Evolutionary conservation across 2,113 vertebrate species (phyloP).

Genomic region (Eurystomus gularis): DNA sequence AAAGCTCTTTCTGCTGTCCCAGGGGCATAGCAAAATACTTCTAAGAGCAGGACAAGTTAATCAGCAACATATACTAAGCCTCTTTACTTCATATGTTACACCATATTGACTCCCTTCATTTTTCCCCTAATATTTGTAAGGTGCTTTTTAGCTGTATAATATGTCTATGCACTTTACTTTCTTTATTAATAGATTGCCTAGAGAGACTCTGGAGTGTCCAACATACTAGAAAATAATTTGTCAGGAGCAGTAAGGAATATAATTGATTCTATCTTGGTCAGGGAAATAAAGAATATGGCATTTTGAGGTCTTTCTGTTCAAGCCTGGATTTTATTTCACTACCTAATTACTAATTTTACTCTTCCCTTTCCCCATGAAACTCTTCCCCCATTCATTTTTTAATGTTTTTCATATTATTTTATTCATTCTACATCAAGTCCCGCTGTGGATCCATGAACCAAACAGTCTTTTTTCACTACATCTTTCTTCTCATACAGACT

Average conservation of each 20-base stretch:
- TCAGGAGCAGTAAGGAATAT: background rate
- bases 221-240: background rate
- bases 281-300: background rate
- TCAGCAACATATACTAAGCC: background rate
- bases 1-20: background rate
- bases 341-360: background rate
- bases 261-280: background rate
- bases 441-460: background rate
- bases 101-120: background rate
- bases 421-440: background rate
- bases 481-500: background rate
- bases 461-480: background rate
- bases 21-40: fast-evolving
- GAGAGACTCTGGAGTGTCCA: background rate
- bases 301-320: background rate
- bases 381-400: background rate
- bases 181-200: background rate
- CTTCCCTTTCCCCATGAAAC: background rate
- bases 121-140: background rate
- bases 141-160: background rate
- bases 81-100: background rate
- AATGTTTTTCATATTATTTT: background rate
- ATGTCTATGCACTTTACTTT: background rate
- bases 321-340: background rate
- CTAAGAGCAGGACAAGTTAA: background rate